Percentiles rank a stretch among this genome's conserved stretches.
phyloP scores from a whole-genome alignment of 2,113 vertebrate genomes.

The human region GRCh38 chr20:33087501-33088000 shows the following conservation, averaged over 20 bases:
- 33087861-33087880: neutral
- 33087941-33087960: neutral
- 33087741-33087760: neutral
- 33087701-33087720: neutral
- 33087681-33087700: neutral
- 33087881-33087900: neutral
- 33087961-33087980: accelerated
- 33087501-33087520: neutral
- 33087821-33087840: neutral
- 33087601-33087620: neutral
- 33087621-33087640: accelerated
- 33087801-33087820: neutral
- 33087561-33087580: neutral
- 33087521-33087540: too few species aligned
- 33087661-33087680: neutral
- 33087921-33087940: neutral
- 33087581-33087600: neutral
- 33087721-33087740: neutral
- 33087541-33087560: neutral
- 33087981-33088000: neutral
- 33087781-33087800: neutral
- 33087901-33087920: neutral
- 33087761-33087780: neutral
- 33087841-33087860: neutral
- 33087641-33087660: neutral